Base-by-base conservation (phyloP, 2,113 vertebrate genomes). In the Emydura subglobosa region DNA sequence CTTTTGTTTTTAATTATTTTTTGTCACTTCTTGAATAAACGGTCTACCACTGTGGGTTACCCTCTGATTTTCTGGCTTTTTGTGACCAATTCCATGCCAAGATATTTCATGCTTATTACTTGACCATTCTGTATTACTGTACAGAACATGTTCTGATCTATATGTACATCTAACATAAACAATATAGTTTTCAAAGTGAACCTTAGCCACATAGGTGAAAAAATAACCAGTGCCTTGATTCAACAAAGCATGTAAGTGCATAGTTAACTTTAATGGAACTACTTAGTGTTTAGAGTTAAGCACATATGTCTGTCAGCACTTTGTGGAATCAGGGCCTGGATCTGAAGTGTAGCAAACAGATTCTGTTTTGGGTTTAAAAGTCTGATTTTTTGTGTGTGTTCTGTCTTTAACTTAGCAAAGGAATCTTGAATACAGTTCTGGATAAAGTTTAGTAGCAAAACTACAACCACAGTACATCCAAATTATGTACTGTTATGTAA, bases 1-100 rank as follows among this genome's bases (percentile, higher is more conserved):
- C 80, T 55, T 85, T 86, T 79, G 55, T 1, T 72, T 91, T 95
- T 90, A 79, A 83, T 83, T 88, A n/a, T 24, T 89, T 93, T 87
- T 95, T 81, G 68, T 85, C 68, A n/a, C 9, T 88, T 89, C 68
- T 81, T 21, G 59, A 92, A 61, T 78, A 57, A 93, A 44, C 44
- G 65, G 19, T 16, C 42, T 91, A 44, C 16, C 93, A 53, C 76
- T 74, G 42, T 82, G 49, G 39, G 7, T 83, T 96, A 9, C n/a
- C 3, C 13, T 92, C 16, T 87, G 49, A 17, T 0, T 55, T 89
- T 53, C 65, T 88, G 29, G 29, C 54, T 78, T 50, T 79, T 72
- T 85, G 3, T 53, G 3, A 89, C 21, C 54, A 86, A 85, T 80
- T 7, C 87, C 51, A 34, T 68, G 81, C 83, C 89, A 81, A 81